phyloP scores from a whole-genome alignment of 2,113 vertebrate genomes.

The Marmota monax region DNA sequence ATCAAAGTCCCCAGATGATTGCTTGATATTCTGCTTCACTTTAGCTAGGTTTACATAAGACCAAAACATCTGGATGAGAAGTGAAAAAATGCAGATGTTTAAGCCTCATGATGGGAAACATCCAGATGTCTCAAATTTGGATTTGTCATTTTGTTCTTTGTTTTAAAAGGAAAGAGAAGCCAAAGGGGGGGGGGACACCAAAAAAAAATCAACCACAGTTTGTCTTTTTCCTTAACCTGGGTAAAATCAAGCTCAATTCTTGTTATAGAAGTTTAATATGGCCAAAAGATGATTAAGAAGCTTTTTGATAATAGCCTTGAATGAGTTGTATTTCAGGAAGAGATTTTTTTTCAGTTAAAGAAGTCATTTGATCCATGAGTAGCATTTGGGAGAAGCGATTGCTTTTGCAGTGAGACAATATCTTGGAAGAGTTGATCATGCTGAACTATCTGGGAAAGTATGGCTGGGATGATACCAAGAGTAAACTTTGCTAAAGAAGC shows the following conservation, averaged over 20 bases:
- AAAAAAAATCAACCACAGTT: constrained; percentile 26
- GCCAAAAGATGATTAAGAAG: background rate
- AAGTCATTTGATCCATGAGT: background rate
- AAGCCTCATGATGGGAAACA: constrained; percentile 74
- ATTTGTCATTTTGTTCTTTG: constrained; percentile 76
- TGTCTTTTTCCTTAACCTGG: constrained; percentile 64
- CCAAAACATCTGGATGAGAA: constrained; percentile 80
- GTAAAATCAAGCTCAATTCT: constrained; percentile 54
- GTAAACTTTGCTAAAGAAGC: constrained; percentile 43
- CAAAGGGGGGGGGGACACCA: background rate
- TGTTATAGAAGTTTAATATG: constrained; percentile 63
- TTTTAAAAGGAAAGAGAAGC: constrained; percentile 71
- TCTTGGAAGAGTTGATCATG: constrained; percentile 42
- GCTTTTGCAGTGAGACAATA: constrained; percentile 53
- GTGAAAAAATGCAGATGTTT: constrained; percentile 82
- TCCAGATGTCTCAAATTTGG: constrained; percentile 76
- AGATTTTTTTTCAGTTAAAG: constrained; percentile 48
- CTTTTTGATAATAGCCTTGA: constrained; percentile 41
- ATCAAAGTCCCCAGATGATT: constrained; percentile 80
- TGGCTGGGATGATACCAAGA: constrained; percentile 53
- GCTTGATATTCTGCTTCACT: constrained; percentile 76
- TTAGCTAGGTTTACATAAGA: constrained; percentile 78
- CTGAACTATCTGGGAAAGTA: constrained; percentile 32
- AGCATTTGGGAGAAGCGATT: background rate
- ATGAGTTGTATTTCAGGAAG: constrained; percentile 13